phyloP scores from a whole-genome alignment of 1,140 invertebrate genomes.

The Platyscapa corneri region DNA sequence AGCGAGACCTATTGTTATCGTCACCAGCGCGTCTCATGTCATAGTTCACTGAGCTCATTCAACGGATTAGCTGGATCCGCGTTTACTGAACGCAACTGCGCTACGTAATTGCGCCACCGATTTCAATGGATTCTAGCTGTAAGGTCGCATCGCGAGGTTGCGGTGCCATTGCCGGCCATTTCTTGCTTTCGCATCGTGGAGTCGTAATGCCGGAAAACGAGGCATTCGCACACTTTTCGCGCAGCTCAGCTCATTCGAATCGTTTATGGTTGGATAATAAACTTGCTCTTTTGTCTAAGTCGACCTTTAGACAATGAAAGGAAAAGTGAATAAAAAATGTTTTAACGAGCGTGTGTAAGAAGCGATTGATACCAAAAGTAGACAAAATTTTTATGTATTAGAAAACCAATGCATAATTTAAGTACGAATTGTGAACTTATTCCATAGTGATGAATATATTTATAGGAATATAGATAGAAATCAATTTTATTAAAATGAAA shows the following conservation, averaged over 20 bases:
- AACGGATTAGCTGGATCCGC: conserved; percentile 64
- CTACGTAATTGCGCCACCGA: conserved; percentile 67
- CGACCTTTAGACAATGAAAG: not conserved
- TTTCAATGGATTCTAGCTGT: conserved; percentile 64
- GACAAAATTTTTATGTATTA: not conserved
- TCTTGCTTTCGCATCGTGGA: not conserved
- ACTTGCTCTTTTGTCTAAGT: not conserved
- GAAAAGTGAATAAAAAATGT: not conserved
- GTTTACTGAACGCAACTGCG: conserved; percentile 64
- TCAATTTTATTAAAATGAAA: no score
- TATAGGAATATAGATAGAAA: no score
- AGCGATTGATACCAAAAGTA: not conserved
- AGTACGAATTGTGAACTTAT: not conserved
- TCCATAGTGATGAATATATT: not conserved
- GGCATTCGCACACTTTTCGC: not conserved
- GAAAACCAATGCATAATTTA: no score
- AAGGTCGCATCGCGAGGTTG: conserved; percentile 44
- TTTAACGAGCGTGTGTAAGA: not conserved
- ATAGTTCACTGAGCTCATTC: conserved; percentile 69
- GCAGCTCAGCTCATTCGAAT: not conserved
- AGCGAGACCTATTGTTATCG: conserved; percentile 63
- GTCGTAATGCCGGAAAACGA: not conserved
- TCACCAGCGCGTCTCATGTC: conserved; percentile 49
- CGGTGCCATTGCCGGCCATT: not conserved
- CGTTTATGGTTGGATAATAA: not conserved